A percentile compares a stretch with the other conserved stretches of the same genome.
phyloP scores from a whole-genome alignment of 2,797 vertebrate species.

The Danio albolineatus region DNA sequence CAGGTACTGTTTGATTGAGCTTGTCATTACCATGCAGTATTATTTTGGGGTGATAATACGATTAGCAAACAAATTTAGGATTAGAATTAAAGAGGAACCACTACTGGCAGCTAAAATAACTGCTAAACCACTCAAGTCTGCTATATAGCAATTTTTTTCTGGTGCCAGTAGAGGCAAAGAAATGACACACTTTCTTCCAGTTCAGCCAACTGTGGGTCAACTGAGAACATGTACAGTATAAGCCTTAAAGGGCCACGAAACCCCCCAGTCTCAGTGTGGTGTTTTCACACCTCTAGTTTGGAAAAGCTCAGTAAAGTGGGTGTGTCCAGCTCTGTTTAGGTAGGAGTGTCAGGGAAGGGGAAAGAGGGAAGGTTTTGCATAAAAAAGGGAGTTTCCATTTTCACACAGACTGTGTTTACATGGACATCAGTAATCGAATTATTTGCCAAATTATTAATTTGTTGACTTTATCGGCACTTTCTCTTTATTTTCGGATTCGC shows the following conservation, averaged over 20 bases:
- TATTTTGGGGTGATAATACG: not conserved
- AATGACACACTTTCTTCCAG: not conserved
- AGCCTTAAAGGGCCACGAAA: not conserved
- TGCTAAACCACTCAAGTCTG: not conserved
- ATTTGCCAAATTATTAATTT: too few relatives aligned
- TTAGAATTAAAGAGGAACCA: not conserved
- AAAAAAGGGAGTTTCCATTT: too few relatives aligned
- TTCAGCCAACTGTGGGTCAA: not conserved
- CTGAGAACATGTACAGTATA: not conserved
- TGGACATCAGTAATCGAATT: too few relatives aligned
- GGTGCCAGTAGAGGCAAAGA: not conserved
- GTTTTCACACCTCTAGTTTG: too few relatives aligned
- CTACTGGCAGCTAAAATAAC: not conserved
- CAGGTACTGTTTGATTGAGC: conserved; percentile 7
- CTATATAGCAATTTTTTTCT: not conserved
- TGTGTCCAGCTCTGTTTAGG: too few relatives aligned
- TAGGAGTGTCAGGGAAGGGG: too few relatives aligned
- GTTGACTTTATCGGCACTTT: too few relatives aligned
- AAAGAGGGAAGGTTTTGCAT: too few relatives aligned
- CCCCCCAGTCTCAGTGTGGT: too few relatives aligned
- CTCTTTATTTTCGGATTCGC: too few relatives aligned
- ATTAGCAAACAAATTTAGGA: conserved; percentile 6
- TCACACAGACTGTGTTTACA: too few relatives aligned
- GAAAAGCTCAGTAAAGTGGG: too few relatives aligned
- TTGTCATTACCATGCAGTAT: not conserved